A percentile compares a stretch with the other conserved stretches of the same genome.
phyloP scores from a whole-genome alignment of 2,797 vertebrate genomes.

The Myotis pilosus region DNA sequence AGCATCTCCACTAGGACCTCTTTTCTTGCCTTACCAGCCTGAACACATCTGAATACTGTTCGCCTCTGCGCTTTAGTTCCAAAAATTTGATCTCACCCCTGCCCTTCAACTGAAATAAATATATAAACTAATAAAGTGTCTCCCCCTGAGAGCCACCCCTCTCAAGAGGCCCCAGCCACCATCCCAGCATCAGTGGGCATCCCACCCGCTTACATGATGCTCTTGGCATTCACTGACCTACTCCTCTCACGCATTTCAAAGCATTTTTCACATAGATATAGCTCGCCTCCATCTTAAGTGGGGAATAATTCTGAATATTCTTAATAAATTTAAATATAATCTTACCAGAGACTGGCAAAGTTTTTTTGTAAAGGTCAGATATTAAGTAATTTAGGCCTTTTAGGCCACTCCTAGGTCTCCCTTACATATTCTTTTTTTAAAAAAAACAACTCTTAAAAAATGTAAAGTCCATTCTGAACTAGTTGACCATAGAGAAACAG shows the following conservation, averaged over 20 bases:
- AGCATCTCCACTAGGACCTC: neutral
- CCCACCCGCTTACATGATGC: neutral
- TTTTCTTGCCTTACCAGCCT: neutral
- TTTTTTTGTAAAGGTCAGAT: neutral
- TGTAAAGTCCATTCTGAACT: neutral
- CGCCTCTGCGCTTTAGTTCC: neutral
- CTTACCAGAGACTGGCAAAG: neutral
- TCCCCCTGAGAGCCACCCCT: neutral
- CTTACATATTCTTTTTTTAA: neutral
- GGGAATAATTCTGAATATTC: neutral
- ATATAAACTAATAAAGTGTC: neutral
- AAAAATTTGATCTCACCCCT: neutral
- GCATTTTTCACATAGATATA: neutral
- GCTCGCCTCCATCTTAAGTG: neutral
- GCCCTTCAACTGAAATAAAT: neutral
- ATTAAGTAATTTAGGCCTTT: neutral
- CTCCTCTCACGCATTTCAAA: neutral
- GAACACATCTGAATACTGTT: neutral
- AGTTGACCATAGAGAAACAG: neutral
- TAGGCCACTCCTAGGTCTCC: neutral
- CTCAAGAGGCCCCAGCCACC: neutral
- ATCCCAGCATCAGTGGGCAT: neutral
- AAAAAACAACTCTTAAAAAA: neutral
- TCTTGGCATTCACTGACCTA: neutral
- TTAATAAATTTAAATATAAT: slow-evolving; percentile 30